These are phyloP conservation scores for Acanthopagrus latus DNA, from an alignment of 2,797 vertebrate genomes.

Conservation along the genomic window DNA sequence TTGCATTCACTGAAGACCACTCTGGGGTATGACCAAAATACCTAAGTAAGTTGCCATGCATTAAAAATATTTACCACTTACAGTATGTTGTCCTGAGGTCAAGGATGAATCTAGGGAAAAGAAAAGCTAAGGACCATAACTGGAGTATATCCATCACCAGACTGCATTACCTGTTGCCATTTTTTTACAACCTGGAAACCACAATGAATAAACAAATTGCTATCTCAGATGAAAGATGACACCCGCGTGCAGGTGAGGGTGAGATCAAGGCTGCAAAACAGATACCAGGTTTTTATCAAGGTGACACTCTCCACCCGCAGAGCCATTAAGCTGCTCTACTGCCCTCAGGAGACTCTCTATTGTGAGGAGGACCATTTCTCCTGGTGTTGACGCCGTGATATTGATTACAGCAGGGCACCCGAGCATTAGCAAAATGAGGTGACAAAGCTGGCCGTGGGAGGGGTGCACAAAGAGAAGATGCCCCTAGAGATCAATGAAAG, in stretches of 20 bases:
- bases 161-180: neutral
- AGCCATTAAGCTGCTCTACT: constrained; percentile 46
- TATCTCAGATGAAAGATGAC: neutral
- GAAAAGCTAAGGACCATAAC: neutral
- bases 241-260: neutral
- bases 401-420: constrained; percentile 35
- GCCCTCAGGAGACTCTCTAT: constrained; percentile 37
- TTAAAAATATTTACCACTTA: neutral
- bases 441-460: neutral
- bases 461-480: neutral
- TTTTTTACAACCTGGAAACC: neutral
- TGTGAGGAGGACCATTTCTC: constrained; percentile 6
- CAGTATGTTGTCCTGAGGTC: neutral
- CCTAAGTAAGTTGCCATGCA: neutral
- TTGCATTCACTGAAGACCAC: too few relatives aligned
- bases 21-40: neutral
- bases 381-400: constrained; percentile 1
- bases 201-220: neutral
- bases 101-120: neutral
- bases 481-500: constrained; percentile 51
- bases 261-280: constrained; percentile 32
- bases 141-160: neutral
- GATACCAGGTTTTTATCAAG: constrained; percentile 49
- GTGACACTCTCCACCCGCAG: constrained; percentile 50
- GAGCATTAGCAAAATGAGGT: constrained; percentile 26